Evolutionary conservation across 2,797 vertebrate species (phyloP), one percentile per base, ranked within the genome.

Genomic region (Rachycentron canadum): DNA sequence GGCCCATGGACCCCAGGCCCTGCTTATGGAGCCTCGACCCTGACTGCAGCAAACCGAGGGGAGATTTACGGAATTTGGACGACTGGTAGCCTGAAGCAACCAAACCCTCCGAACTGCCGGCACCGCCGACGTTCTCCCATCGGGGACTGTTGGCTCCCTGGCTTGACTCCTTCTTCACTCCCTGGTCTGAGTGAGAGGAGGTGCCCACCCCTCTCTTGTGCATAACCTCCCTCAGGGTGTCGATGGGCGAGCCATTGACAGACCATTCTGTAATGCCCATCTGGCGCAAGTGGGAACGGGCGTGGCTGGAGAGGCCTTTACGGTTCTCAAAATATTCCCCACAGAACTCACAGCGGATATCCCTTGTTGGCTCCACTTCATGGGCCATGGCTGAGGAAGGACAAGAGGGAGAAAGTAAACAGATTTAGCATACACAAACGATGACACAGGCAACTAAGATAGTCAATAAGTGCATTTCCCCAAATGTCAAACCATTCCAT

Each of bases 211-310:
- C 96, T 88, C 91, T 96, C 89, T 97, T 97, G 85, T 96, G 95
- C 92, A 97, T 96, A 28, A 97, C 93, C 75, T 97, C 96, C 9
- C 96, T 93, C 13, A 97, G 90, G 0, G 97, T 99, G 94, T 99
- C 97, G 34, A 98, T 98, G 47, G 97, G 98, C 0, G 96, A 96
- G 69, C 96, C 96, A 26, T 96, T 96, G 56, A 96, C 95, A 0
- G 95, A 93, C 96, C 96, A 96, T 87, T 96, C 94, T 0, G 96
- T 96, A 32, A 96, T 95, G 82, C 96, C 96, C 90, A 96, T 94
- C 84, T 96, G 96, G 0, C 96, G 94, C 71, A 96, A 85, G 82
- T 96, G 96, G 43, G 96, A 96, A 63, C 96, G 95, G 47, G 96
- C 96, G 38, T 96, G 95, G 86, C 95, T 96, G 67, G 95, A 95